Evolutionary conservation across 2,888 invertebrate species (phyloP).

Genomic region (Drosophila picticornis): DNA sequence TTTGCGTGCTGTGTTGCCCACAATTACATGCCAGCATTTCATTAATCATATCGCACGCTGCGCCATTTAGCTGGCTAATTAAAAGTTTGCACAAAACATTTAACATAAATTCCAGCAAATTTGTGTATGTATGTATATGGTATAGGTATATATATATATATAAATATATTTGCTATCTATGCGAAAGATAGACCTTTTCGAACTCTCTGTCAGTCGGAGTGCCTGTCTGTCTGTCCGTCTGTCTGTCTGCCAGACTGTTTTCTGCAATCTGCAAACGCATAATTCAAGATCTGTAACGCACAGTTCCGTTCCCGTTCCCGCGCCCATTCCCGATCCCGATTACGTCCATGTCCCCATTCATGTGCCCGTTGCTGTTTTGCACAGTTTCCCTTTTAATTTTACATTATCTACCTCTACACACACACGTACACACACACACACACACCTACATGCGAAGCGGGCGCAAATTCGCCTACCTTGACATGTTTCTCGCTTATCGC

Average conservation of each 20-base stretch:
- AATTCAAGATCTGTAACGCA: slow-evolving; percentile 76
- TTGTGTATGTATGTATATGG: slow-evolving; percentile 14
- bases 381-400: slow-evolving; percentile 78
- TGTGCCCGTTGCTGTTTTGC: slow-evolving; percentile 61
- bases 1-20: slow-evolving; percentile 59
- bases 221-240: slow-evolving; percentile 10
- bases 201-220: slow-evolving; percentile 20
- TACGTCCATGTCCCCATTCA: slow-evolving; percentile 29
- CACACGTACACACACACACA: slow-evolving; percentile 21
- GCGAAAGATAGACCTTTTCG: slow-evolving; percentile 50
- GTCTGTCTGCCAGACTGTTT: slow-evolving; percentile 17
- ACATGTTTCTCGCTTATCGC: slow-evolving; percentile 78
- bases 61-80: slow-evolving; percentile 78
- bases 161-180: slow-evolving; percentile 55
- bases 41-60: slow-evolving; percentile 77
- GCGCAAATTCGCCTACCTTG: slow-evolving; percentile 59
- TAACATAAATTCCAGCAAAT: slow-evolving; percentile 66
- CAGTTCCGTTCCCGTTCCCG: slow-evolving; percentile 68
- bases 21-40: slow-evolving; percentile 78
- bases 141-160: slow-evolving; percentile 3
- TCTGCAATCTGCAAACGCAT: slow-evolving; percentile 74
- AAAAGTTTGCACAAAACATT: slow-evolving; percentile 77
- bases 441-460: too few relatives aligned
- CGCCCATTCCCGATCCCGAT: slow-evolving; percentile 33
- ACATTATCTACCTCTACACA: slow-evolving; percentile 70